phyloP scores from a whole-genome alignment of 2,888 invertebrate species.

The Campoplex nolae region DNA sequence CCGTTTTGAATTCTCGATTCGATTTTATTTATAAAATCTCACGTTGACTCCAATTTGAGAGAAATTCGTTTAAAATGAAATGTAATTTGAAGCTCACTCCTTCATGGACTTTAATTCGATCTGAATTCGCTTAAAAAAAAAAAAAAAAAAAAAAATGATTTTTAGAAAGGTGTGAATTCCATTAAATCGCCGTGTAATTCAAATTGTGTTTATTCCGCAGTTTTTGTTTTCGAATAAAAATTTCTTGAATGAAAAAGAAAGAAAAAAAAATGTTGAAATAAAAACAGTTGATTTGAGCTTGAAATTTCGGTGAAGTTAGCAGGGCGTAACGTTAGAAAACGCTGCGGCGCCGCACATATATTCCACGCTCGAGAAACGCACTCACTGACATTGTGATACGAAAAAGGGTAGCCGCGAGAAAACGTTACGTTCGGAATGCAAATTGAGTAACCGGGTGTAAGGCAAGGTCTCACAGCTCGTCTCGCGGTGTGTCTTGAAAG shows the following conservation, averaged over 20 bases:
- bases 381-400: constrained; percentile 26
- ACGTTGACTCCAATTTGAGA: no score
- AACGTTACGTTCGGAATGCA: constrained; percentile 66
- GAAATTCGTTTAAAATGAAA: no score
- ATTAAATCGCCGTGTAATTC: no score
- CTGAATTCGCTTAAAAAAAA: no score
- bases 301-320: neutral
- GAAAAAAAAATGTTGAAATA: neutral
- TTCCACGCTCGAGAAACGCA: constrained; percentile 49
- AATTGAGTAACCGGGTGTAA: constrained; percentile 66
- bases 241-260: neutral
- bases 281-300: neutral
- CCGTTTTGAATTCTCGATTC: no score
- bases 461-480: constrained; percentile 63
- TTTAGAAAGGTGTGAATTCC: no score
- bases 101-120: no score
- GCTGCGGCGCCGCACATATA: constrained; percentile 43
- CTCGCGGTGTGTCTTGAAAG: constrained; percentile 57
- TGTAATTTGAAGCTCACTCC: no score
- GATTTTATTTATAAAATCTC: no score
- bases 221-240: neutral
- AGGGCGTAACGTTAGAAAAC: constrained; percentile 22
- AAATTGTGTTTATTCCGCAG: no score
- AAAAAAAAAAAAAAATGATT: no score
- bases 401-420: constrained; percentile 53